phyloP scores from a whole-genome alignment of 2,113 vertebrate species.

The Loxodonta africana region DNA sequence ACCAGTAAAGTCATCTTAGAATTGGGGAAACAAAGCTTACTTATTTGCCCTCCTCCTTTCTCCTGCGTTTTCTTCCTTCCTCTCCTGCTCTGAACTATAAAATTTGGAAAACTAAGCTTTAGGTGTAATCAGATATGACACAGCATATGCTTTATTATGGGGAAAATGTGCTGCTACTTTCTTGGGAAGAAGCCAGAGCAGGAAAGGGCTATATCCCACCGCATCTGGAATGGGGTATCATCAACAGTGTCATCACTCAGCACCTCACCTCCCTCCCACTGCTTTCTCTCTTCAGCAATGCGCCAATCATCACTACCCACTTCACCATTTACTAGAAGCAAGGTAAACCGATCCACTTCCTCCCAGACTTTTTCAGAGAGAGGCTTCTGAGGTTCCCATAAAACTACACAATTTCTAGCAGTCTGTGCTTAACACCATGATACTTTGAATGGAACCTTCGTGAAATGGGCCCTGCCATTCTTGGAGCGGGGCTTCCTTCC shows the following conservation, averaged over 20 bases:
- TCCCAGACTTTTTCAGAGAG: constrained; percentile 41
- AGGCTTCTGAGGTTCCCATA: constrained; percentile 49
- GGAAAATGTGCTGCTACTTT: not conserved
- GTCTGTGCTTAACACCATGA: not conserved
- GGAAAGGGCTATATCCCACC: not conserved
- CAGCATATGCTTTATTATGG: not conserved
- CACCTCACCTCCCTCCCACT: not conserved
- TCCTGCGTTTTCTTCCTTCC: constrained; percentile 12
- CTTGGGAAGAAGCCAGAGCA: not conserved
- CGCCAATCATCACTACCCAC: not conserved
- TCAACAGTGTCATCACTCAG: not conserved
- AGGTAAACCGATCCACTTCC: constrained; percentile 14
- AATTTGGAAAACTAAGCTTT: constrained; percentile 11
- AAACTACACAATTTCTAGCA: constrained; percentile 13
- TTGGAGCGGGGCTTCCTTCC: constrained; percentile 32
- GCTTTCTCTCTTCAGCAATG: not conserved
- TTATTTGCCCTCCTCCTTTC: constrained; percentile 29
- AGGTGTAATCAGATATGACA: not conserved
- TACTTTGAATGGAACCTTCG: constrained; percentile 58
- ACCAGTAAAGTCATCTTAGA: not conserved
- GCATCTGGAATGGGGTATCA: not conserved
- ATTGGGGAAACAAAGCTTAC: not conserved
- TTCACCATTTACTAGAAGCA: not conserved
- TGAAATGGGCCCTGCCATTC: constrained; percentile 13
- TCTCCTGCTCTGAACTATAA: constrained; percentile 25